Evolutionary conservation across 2,113 vertebrate genomes (phyloP).

Genomic region (Mirza zaza): DNA sequence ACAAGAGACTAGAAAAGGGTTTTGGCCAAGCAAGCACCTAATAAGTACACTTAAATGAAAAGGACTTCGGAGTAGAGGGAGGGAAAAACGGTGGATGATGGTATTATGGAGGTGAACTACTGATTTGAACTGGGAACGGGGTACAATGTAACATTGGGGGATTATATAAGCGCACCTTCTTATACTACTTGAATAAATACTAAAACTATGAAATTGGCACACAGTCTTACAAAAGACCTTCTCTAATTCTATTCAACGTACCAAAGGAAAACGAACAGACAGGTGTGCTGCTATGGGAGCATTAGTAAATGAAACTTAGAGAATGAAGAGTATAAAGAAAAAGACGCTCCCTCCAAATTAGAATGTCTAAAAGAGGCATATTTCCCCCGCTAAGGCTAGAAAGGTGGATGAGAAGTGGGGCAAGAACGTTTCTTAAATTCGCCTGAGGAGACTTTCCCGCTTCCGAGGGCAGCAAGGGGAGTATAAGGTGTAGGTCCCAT

Average conservation of each 20-base stretch:
- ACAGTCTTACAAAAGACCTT: neutral
- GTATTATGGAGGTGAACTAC: neutral
- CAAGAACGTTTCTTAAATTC: neutral
- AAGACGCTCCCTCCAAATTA: neutral
- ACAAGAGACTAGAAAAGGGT: neutral
- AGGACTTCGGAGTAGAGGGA: neutral
- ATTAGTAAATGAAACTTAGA: neutral
- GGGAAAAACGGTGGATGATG: too few relatives aligned
- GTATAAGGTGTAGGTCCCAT: neutral
- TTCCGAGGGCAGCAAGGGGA: neutral
- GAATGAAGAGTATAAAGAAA: neutral
- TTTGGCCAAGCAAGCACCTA: neutral
- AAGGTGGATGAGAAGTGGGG: neutral
- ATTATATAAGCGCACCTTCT: neutral
- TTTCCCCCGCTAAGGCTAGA: neutral
- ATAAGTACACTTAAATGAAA: neutral
- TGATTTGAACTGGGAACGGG: neutral
- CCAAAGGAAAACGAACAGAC: neutral
- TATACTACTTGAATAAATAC: neutral
- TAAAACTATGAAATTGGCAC: neutral
- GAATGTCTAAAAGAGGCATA: neutral
- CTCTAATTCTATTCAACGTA: neutral
- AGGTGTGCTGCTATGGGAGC: conserved; percentile 16
- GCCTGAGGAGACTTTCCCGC: neutral
- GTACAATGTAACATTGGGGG: neutral